Percentiles rank a stretch among this genome's conserved stretches.
Evolutionary conservation across 2,888 invertebrate genomes (phyloP).

Genomic region (Cancer borealis): DNA sequence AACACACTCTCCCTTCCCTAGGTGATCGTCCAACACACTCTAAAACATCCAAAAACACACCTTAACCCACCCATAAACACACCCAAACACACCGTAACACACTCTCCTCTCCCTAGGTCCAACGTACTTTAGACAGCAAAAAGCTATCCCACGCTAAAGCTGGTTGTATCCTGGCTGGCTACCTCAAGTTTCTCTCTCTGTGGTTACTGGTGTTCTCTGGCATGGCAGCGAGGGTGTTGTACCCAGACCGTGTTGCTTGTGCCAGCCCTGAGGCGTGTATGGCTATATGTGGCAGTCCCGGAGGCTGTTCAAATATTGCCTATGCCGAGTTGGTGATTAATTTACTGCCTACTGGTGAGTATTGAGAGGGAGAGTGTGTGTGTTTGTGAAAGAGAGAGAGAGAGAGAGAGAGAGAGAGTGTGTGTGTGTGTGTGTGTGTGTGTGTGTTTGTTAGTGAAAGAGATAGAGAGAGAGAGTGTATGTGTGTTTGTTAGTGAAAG

Average conservation of each 20-base stretch:
- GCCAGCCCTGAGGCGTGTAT: constrained; percentile 80
- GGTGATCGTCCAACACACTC: constrained; percentile 80
- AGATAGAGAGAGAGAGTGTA: neutral
- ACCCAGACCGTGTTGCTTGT: constrained; percentile 81
- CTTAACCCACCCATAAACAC: neutral
- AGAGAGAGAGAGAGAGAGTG: too few relatives aligned
- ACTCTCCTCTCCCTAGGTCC: constrained; percentile 80
- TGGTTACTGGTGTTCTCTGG: constrained; percentile 82
- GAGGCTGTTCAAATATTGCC: constrained; percentile 82
- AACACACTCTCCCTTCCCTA: constrained; percentile 73
- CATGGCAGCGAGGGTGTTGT: constrained; percentile 82
- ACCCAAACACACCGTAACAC: too few relatives aligned
- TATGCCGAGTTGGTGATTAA: constrained; percentile 81
- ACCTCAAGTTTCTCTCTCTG: constrained; percentile 81
- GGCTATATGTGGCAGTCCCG: constrained; percentile 80
- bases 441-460: too few relatives aligned
- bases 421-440: too few relatives aligned
- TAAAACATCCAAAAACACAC: neutral
- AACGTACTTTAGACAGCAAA: constrained; percentile 81
- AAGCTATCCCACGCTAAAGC: constrained; percentile 82
- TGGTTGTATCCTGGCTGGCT: constrained; percentile 81
- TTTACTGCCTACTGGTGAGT: constrained; percentile 81
- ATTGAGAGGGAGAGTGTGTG: constrained; percentile 78
- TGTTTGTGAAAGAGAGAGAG: too few relatives aligned
- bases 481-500: too few relatives aligned